Base-by-base conservation (phyloP, 2,888 invertebrate species). In the Ceratothoa steindachneri region DNA sequence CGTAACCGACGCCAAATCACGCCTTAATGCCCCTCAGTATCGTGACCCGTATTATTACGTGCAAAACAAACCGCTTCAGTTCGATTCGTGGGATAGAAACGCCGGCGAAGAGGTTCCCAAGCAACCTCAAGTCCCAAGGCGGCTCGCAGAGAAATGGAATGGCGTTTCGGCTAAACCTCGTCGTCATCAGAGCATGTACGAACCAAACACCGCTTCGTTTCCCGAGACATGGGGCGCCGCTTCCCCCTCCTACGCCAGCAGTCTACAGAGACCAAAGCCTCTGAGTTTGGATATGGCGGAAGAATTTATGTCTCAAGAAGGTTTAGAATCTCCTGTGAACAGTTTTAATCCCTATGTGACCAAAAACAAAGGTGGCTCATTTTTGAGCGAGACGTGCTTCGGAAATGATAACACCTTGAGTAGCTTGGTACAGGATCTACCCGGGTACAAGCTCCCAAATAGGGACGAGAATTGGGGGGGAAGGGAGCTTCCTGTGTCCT, bases 221-320 rank as follows among this genome's bases (percentile, higher is more conserved):
- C 60, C 24, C 22, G 60, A 24, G n/a, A 60, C 60, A 24, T 60
- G 60, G 60, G 60, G 24, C 12, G 12, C 12, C 9, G 22, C 60
- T 22, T 24, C 22, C 12, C 12, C n/a, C 24, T 60, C 60, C 12
- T 24, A 60, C 22, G 60, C 24, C 12, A 60, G 60, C n/a, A 7
- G 12, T 24, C 12, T 60, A 24, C 72, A 71, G 12, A 69, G 78
- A n/a, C 78, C 78, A 9, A 72, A 75, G 65, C 78, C 78, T 19
- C 70, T 78, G 27, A 75, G 73, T 67, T 31, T 78, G 9, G 73
- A 73, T 29, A 24, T 73, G 15, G 78, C 78, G 0, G 75, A 78
- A 52, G 65, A 75, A 30, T 78, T 78, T 28, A 55, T 78, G 22
- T 73, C 65, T 51, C 76, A 76, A 60, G 76, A 76, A 41, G 70